Conservation (phyloP, 2,888 invertebrate genomes). For the Lepidonotus clava region DNA sequence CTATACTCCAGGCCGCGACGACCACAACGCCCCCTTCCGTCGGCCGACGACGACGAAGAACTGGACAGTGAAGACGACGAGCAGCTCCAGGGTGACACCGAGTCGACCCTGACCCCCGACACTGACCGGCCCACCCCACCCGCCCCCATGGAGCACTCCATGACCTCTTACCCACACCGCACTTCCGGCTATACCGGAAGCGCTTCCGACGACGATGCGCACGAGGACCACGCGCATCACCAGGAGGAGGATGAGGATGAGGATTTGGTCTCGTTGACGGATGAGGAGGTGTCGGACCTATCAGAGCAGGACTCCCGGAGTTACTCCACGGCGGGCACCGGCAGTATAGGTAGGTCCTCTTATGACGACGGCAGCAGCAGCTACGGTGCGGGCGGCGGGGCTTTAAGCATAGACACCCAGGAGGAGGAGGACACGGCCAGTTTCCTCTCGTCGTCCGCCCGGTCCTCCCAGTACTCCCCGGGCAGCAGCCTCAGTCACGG, state of each 20-base stretch:
- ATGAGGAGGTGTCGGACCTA: background rate
- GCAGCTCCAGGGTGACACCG: background rate
- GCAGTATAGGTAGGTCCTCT: slow-evolving; percentile 40
- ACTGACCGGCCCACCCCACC: background rate
- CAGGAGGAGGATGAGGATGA: slow-evolving; percentile 9
- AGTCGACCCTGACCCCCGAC: slow-evolving; percentile 33
- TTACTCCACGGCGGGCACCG: background rate
- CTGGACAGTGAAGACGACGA: background rate
- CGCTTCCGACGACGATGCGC: background rate
- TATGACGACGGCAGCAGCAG: slow-evolving; percentile 6
- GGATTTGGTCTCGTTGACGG: background rate
- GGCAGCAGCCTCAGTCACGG: background rate
- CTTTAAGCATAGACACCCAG: slow-evolving; percentile 15
- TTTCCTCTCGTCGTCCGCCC: background rate
- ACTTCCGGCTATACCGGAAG: background rate
- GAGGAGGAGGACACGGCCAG: background rate
- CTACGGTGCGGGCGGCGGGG: background rate
- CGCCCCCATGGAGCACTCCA: background rate
- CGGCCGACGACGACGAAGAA: too few relatives aligned
- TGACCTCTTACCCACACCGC: background rate
- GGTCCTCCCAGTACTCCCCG: background rate
- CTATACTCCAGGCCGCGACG: background rate
- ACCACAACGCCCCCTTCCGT: background rate
- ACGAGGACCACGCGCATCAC: background rate
- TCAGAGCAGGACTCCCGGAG: background rate